phyloP scores from a whole-genome alignment of 2,113 vertebrate genomes.

The Brachyistius frenatus region DNA sequence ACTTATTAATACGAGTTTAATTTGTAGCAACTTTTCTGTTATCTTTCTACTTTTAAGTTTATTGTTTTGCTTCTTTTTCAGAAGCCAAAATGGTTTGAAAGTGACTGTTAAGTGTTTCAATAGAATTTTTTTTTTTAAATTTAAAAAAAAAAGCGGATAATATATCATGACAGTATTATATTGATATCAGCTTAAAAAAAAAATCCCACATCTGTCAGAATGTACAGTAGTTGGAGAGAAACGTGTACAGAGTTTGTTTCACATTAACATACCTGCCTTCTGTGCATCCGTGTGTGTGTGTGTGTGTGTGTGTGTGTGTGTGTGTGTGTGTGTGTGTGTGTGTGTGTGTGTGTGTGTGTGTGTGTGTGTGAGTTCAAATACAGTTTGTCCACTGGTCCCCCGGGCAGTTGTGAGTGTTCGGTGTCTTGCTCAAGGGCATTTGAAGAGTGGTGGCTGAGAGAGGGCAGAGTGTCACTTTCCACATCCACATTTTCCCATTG shows the following conservation, averaged over 20 bases:
- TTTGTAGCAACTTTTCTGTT: background rate
- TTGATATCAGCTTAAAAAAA: background rate
- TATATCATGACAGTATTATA: background rate
- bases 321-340: too few relatives aligned
- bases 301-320: too few relatives aligned
- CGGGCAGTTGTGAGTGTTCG: conserved; percentile 41
- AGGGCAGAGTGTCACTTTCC: conserved; percentile 37
- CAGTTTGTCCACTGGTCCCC: conserved; percentile 15
- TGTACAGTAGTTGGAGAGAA: too few relatives aligned
- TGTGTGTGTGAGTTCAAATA: background rate
- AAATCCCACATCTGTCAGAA: background rate
- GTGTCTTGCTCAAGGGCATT: conserved; percentile 58
- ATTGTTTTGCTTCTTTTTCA: background rate
- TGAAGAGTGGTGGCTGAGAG: conserved; percentile 29
- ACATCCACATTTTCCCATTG: conserved; percentile 51
- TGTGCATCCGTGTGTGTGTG: too few relatives aligned
- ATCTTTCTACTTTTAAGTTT: too few relatives aligned
- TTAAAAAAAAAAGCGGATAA: too few relatives aligned
- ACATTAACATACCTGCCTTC: too few relatives aligned
- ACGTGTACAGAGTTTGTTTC: too few relatives aligned
- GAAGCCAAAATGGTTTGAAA: too few relatives aligned
- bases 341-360: too few relatives aligned
- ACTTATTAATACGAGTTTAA: background rate
- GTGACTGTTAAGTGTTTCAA: too few relatives aligned
- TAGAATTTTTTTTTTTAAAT: too few relatives aligned